Evolutionary conservation across 2,113 vertebrate genomes (phyloP).

Genomic region (Motacilla tschutschensis): DNA sequence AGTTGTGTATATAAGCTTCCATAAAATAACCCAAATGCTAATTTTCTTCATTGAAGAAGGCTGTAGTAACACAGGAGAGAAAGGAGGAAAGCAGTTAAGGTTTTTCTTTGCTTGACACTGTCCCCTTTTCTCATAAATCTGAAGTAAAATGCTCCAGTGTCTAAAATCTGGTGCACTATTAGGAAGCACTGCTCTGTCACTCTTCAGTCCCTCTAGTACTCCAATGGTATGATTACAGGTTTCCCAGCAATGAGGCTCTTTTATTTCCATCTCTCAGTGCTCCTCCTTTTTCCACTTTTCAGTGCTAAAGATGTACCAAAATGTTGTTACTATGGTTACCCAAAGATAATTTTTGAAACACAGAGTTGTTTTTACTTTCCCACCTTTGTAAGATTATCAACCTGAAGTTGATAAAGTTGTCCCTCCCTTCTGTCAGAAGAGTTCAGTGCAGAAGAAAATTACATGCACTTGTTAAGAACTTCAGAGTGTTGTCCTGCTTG

Average conservation of each 20-base stretch:
- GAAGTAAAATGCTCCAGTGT: neutral
- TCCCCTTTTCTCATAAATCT: neutral
- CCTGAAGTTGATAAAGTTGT: neutral
- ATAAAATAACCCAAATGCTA: neutral
- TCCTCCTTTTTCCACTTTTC: neutral
- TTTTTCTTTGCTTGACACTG: neutral
- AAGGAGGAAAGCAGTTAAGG: neutral
- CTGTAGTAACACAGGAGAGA: neutral
- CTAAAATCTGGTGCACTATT: neutral
- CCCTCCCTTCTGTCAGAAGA: neutral
- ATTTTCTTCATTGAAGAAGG: neutral
- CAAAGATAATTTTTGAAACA: neutral
- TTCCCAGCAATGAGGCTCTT: neutral
- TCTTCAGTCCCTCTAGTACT: neutral
- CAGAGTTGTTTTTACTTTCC: neutral
- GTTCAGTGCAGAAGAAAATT: neutral
- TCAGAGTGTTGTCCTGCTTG: neutral
- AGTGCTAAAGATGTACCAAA: neutral
- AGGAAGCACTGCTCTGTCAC: neutral
- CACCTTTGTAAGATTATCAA: neutral
- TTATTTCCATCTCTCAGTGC: neutral
- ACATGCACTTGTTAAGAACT: neutral
- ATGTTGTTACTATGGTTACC: neutral
- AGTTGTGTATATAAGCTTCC: neutral
- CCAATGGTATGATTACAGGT: neutral